phyloP scores from a whole-genome alignment of 64 coral and sea anemone species.

The Pachyseris speciosa region DNA sequence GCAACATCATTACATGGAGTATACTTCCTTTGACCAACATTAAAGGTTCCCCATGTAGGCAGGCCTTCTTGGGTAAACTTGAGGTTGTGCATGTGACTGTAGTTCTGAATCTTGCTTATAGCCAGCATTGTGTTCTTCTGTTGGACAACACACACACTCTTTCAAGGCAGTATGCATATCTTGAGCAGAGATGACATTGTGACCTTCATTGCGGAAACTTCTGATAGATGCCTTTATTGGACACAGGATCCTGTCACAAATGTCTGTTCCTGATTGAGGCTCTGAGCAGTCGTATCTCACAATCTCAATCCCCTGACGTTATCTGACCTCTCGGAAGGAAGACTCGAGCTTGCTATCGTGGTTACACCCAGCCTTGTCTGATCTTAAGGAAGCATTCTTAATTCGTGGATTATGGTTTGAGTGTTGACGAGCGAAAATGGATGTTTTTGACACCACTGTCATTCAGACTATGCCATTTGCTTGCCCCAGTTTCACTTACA shows the following conservation, averaged over 20 bases:
- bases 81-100: slow-evolving; percentile 36
- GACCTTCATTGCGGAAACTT: slow-evolving; percentile 34
- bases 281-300: slow-evolving; percentile 14
- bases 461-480: too few relatives aligned
- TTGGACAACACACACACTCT: not conserved
- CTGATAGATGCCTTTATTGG: slow-evolving; percentile 32
- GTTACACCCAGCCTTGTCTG: slow-evolving; percentile 23
- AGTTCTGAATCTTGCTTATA: not conserved
- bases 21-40: slow-evolving; percentile 25
- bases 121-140: slow-evolving; percentile 10
- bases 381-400: not conserved
- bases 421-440: too few relatives aligned
- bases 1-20: slow-evolving; percentile 7
- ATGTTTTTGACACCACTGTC: too few relatives aligned
- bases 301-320: not conserved
- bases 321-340: not conserved
- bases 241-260: slow-evolving; percentile 29
- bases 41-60: slow-evolving; percentile 13
- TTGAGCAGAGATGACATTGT: not conserved
- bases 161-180: slow-evolving; percentile 1
- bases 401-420: not conserved
- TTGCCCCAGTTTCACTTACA: too few relatives aligned
- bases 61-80: slow-evolving; percentile 1
- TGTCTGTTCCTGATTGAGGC: slow-evolving; percentile 29
- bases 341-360: slow-evolving; percentile 21